Conservation (phyloP, 2,797 vertebrate species). For the Sebastes glaucus region DNA sequence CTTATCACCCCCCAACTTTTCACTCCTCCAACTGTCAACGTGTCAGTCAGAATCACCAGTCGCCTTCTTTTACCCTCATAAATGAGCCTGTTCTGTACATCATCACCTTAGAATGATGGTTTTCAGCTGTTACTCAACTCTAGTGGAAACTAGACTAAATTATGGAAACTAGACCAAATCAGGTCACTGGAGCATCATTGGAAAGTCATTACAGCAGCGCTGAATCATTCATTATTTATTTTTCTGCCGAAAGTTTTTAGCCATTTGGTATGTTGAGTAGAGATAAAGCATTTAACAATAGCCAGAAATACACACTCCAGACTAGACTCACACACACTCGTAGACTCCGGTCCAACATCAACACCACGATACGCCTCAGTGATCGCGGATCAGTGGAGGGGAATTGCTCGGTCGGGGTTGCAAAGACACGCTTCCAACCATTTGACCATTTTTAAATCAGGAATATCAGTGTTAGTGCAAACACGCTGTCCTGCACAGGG, state of each 20-base stretch:
- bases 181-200: background rate
- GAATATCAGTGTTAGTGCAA: background rate
- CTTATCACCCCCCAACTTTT: no score
- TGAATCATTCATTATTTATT: constrained; percentile 28
- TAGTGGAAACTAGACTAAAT: constrained; percentile 23
- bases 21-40: background rate
- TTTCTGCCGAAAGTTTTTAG: constrained; percentile 22
- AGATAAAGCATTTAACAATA: constrained; percentile 56
- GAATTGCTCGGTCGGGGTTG: background rate
- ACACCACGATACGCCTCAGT: constrained; percentile 28
- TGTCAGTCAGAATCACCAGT: background rate
- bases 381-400: constrained; percentile 19
- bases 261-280: constrained; percentile 26
- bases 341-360: constrained; percentile 48
- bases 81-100: background rate
- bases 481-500: background rate
- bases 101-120: background rate
- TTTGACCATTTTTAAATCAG: constrained; percentile 28
- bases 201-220: constrained; percentile 3
- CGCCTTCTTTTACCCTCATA: background rate
- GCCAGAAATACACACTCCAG: constrained; percentile 42
- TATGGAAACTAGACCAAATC: constrained; percentile 15
- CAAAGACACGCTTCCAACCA: constrained; percentile 7
- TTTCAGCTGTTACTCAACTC: background rate
- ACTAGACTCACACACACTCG: background rate